Evolutionary conservation across 2,113 vertebrate genomes (phyloP).

Genomic region (Apteryx mantelli): DNA sequence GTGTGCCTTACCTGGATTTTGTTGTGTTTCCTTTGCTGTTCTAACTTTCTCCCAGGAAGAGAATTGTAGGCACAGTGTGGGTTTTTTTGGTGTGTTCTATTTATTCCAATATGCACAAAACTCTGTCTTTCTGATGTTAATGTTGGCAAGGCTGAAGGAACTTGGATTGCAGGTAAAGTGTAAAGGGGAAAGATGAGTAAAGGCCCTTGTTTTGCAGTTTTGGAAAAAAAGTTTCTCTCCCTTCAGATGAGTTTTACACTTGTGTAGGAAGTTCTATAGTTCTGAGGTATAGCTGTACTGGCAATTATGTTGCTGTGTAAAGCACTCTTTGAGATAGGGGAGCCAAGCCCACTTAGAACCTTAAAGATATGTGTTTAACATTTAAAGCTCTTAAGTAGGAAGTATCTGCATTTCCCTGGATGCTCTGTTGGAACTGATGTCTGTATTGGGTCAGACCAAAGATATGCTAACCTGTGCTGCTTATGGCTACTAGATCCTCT

Average conservation of each 20-base stretch:
- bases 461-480: neutral
- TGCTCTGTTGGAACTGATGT: neutral
- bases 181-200: neutral
- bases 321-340: neutral
- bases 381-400: neutral
- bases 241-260: neutral
- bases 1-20: neutral
- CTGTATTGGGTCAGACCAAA: neutral
- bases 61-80: neutral
- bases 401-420: neutral
- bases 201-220: neutral
- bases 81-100: neutral
- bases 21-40: neutral
- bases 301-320: neutral
- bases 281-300: neutral
- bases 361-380: neutral
- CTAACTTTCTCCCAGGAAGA: neutral
- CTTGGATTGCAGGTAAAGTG: neutral
- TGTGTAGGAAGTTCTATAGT: neutral
- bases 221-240: neutral
- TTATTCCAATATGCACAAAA: neutral
- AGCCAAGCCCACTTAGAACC: neutral
- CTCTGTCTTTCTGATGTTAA: neutral
- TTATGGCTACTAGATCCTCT: neutral
- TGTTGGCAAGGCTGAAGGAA: neutral